Evolutionary conservation across 2,113 vertebrate species (phyloP).

Genomic region (Sphyrna mokarran): DNA sequence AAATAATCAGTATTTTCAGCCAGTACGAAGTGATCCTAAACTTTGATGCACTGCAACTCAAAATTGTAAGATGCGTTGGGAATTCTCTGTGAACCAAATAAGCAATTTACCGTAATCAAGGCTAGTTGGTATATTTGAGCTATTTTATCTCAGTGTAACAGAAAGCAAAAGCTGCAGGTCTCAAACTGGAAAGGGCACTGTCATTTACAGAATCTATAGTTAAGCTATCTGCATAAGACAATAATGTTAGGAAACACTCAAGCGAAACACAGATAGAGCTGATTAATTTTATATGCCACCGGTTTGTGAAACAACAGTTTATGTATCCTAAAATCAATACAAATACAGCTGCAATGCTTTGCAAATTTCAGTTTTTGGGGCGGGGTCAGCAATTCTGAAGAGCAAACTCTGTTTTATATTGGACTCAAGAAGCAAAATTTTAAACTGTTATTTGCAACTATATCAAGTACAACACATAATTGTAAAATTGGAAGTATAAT

Average conservation of each 20-base stretch:
- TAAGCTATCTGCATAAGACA: neutral
- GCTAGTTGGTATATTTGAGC: neutral
- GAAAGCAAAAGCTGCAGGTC: neutral
- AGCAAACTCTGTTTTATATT: neutral
- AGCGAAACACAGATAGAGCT: neutral
- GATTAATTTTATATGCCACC: neutral
- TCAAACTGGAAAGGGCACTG: neutral
- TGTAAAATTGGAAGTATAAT: neutral
- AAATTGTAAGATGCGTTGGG: neutral
- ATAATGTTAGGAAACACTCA: neutral
- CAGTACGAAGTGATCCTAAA: neutral
- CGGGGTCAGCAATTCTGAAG: neutral
- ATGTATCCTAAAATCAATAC: neutral
- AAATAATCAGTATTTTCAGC: neutral
- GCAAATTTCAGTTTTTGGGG: neutral
- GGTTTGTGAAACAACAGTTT: neutral
- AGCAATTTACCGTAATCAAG: neutral
- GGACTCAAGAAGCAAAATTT: neutral
- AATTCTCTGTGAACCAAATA: neutral
- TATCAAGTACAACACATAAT: neutral
- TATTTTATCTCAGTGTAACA: neutral
- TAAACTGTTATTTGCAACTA: neutral
- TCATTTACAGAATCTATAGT: neutral
- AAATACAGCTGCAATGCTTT: neutral
- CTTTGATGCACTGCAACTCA: neutral